Evolutionary conservation across 1,140 invertebrate genomes (phyloP).

Genomic region (Nylanderia fulva): DNA sequence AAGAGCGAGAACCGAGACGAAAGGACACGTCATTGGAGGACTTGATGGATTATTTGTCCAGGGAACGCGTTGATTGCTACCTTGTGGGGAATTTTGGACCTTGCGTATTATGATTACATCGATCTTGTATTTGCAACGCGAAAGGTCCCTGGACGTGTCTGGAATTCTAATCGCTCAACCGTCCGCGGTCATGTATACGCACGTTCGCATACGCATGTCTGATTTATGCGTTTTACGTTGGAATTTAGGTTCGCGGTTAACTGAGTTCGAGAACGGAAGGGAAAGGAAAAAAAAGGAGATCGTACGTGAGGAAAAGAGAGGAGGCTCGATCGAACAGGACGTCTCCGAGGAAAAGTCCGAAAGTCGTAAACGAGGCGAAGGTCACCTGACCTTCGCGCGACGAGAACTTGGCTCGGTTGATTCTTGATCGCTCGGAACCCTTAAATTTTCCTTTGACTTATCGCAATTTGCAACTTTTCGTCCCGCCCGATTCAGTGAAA

Average conservation of each 20-base stretch:
- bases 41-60: constrained; percentile 56
- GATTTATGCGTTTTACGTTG: constrained; percentile 72
- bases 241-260: constrained; percentile 69
- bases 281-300: neutral
- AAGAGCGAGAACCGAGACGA: neutral
- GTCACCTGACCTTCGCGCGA: constrained; percentile 11
- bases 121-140: constrained; percentile 51
- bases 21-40: constrained; percentile 37
- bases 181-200: constrained; percentile 32
- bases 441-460: constrained; percentile 28
- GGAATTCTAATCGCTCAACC: constrained; percentile 70
- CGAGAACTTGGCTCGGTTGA: constrained; percentile 5
- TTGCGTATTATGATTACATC: constrained; percentile 56
- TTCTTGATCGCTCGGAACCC: constrained; percentile 3
- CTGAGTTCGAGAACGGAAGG: constrained; percentile 44
- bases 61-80: constrained; percentile 65
- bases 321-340: too few species aligned
- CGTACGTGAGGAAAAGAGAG: neutral
- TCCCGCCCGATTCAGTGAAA: neutral
- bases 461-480: constrained; percentile 21
- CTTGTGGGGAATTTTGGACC: constrained; percentile 1
- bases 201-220: constrained; percentile 67
- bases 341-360: constrained; percentile 64
- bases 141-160: constrained; percentile 50
- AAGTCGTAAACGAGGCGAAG: constrained; percentile 57